Base-by-base conservation (phyloP, 2,113 vertebrate species). In the Hystrix brachyura region DNA sequence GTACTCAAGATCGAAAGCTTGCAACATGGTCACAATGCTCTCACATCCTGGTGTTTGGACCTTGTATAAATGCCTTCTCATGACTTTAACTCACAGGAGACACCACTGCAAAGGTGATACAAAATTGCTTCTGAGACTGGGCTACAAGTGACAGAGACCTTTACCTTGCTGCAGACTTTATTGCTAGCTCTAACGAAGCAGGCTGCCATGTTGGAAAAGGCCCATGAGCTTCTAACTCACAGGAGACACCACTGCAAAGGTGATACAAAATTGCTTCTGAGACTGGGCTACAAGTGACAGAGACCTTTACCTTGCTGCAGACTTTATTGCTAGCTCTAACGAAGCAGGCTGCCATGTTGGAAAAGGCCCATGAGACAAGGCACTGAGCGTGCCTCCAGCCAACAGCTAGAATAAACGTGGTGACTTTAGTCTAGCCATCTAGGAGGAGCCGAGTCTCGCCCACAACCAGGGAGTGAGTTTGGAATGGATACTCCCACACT, bases 1-100 rank as follows among this genome's bases (percentile, higher is more conserved):
- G 27, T 2, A 9, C 1, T 9, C 46, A 48, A 55, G 23, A 23
- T 0, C 0, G 6, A 67, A 34, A 7, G 5, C 11, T 6, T 7
- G 29, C 14, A 18, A 27, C 5, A 23, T 5, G 38, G 9, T 1
- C 46, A 25, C 7, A 1, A 7, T 2, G 23, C 57, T 29, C 8
- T 5, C 23, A 18, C 9, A 21, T n/a, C 14, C 55, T 53, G 55
- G 59, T 4, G 21, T 27, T 65, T 23, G 51, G 7, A 0, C 3
- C 17, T 38, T 19, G 1, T 29, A 1, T 32, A 4, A 21, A 9
- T 0, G 3, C 2, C 27, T 91, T 59, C 21, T 57, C 62, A 55
- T 38, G 55, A 87, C 85, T 71, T 92, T 92, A 34, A 34, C 17
- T 32, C 18, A n/a, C 4, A 62, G 29, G 60, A 46, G 25, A 17